Evolutionary conservation across 2,797 vertebrate genomes (phyloP).

Genomic region (Enteromius treurensis): DNA sequence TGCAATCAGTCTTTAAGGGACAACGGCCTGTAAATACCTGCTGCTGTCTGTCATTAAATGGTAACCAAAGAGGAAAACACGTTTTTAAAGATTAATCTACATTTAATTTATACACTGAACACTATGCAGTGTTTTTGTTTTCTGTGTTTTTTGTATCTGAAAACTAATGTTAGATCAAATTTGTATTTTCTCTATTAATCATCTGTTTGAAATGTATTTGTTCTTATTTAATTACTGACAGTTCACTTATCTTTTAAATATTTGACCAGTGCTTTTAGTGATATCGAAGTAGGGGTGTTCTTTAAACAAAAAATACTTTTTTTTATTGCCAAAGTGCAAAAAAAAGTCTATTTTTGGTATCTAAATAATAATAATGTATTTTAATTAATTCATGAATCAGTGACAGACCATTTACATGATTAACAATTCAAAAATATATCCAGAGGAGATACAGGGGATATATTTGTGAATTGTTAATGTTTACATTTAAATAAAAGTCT

Average conservation of each 20-base stretch:
- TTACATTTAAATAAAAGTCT: neutral
- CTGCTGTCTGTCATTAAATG: neutral
- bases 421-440: neutral
- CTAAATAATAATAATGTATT: neutral
- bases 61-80: neutral
- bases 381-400: neutral
- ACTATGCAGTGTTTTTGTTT: neutral
- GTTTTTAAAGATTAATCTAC: neutral
- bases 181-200: neutral
- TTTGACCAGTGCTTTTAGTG: neutral
- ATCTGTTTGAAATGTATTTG: neutral
- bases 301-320: neutral
- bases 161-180: neutral
- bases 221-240: neutral
- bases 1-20: neutral
- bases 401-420: neutral
- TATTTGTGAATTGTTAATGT: neutral
- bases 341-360: neutral
- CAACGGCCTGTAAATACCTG: neutral
- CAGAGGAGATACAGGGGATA: neutral
- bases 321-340: neutral
- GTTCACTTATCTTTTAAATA: neutral
- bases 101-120: neutral
- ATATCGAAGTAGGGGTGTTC: neutral
- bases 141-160: neutral